phyloP scores from a whole-genome alignment of 2,113 vertebrate genomes.

The Ciconia maguari region DNA sequence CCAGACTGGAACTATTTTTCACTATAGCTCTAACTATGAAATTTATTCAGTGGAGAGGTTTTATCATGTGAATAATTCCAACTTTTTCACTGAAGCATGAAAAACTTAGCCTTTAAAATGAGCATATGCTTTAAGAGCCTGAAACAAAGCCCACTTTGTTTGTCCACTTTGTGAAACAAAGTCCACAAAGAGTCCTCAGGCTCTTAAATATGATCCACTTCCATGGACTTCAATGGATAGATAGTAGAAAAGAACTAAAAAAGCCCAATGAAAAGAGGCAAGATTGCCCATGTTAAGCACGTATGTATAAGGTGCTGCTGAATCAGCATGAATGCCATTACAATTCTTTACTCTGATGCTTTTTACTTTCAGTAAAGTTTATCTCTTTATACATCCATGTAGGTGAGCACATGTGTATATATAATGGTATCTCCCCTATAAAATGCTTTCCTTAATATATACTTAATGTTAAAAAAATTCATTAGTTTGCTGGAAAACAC shows the following conservation, averaged over 20 bases:
- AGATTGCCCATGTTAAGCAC: neutral
- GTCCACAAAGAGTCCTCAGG: too few species aligned
- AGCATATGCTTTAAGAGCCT: neutral
- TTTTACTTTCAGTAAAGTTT: neutral
- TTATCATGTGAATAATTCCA: neutral
- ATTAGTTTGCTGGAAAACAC: neutral
- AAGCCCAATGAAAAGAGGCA: neutral
- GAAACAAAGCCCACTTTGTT: neutral
- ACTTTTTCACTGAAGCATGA: neutral
- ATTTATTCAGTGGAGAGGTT: neutral
- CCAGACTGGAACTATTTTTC: neutral
- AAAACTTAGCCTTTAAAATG: neutral
- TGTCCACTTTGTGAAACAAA: too few species aligned
- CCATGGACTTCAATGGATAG: neutral
- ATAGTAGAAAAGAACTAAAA: neutral
- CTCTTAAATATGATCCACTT: neutral
- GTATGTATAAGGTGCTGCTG: rapidly evolving
- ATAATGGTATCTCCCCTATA: neutral
- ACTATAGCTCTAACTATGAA: neutral
- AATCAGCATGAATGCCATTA: neutral
- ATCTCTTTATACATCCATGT: neutral
- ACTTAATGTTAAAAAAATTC: neutral
- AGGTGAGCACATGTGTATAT: neutral
- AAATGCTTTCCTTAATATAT: neutral
- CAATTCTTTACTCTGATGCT: neutral